Base-by-base conservation (phyloP, 1,140 invertebrate genomes). In the Apis cerana region DNA sequence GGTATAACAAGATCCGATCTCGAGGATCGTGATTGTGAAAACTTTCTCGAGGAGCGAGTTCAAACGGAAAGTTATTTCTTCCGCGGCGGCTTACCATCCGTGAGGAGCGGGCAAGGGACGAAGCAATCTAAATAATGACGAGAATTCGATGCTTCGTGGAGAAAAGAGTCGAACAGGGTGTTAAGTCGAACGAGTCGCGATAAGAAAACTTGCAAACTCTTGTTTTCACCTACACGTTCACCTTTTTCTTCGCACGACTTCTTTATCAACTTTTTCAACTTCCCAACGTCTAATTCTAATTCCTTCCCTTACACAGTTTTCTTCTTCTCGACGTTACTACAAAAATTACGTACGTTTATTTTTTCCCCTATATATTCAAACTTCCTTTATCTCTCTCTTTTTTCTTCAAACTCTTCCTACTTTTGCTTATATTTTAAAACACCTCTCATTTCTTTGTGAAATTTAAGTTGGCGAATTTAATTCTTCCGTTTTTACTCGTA, bases 61-160 rank as follows among this genome's bases (percentile, higher is more conserved):
- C 21, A 59, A 74, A 58, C 71, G n/a, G 13, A 43, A 74, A 74
- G 71, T 74, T 74, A 74, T 58, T 74, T 74, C 71, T 74, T 43
- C 9, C 27, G 11, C 8, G 54, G 52, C 19, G 27, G 27, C 9
- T 2, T n/a, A 5, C 54, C 54, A 1, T 27, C 54, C 52, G 27
- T 19, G 52, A 54, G 23, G 52, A 33, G 15, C 43, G 64, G 21
- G 5, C 13, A 17, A 48, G 19, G 67, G n/a, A 69, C 69, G 69
- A 59, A n/a, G 33, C 21, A 58, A 74, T 74, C 12, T 58, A 58
- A 74, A 59, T 74, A 74, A 74, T n/a, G 56, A 74, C 15, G 71
- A 17, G 56, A 59, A 74, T 59, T 48, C 71, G 71, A 54, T 58
- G 48, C 54, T 33, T 43, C 56, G 33, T 9, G 21, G n/a, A n/a